phyloP scores from a whole-genome alignment of 2,888 invertebrate species.

The Xestoiulus laeticollis region DNA sequence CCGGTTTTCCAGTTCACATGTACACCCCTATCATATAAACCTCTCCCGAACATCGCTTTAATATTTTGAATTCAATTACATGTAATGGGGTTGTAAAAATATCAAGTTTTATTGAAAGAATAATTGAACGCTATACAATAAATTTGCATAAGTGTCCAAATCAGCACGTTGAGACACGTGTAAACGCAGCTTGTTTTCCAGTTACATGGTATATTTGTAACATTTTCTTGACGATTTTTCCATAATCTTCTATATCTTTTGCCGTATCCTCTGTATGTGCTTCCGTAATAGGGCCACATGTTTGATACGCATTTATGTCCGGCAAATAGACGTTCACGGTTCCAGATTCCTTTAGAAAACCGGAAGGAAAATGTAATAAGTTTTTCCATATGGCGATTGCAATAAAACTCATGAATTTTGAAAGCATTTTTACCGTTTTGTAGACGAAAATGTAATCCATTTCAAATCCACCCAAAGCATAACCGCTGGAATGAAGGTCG shows the following conservation, averaged over 20 bases:
- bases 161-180: slow-evolving; percentile 34
- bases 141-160: not conserved
- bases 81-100: not conserved
- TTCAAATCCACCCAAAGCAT: slow-evolving; percentile 59
- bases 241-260: slow-evolving; percentile 60
- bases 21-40: too few species aligned
- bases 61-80: not conserved
- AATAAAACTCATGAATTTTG: not conserved
- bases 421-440: slow-evolving; percentile 56
- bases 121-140: not conserved
- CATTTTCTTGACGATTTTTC: slow-evolving; percentile 60
- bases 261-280: slow-evolving; percentile 59
- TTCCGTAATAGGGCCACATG: slow-evolving; percentile 55
- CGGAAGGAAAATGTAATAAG: not conserved
- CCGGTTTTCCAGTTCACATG: too few species aligned
- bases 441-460: slow-evolving; percentile 59
- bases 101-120: not conserved
- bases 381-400: not conserved
- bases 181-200: slow-evolving; percentile 51
- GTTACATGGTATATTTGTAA: slow-evolving; percentile 59
- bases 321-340: slow-evolving; percentile 59
- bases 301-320: slow-evolving; percentile 59
- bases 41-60: too few species aligned
- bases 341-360: slow-evolving; percentile 55
- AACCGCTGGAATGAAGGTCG: slow-evolving; percentile 59